Conservation (phyloP, 2,797 vertebrate species). For the Catamblyrhynchus diadema region DNA sequence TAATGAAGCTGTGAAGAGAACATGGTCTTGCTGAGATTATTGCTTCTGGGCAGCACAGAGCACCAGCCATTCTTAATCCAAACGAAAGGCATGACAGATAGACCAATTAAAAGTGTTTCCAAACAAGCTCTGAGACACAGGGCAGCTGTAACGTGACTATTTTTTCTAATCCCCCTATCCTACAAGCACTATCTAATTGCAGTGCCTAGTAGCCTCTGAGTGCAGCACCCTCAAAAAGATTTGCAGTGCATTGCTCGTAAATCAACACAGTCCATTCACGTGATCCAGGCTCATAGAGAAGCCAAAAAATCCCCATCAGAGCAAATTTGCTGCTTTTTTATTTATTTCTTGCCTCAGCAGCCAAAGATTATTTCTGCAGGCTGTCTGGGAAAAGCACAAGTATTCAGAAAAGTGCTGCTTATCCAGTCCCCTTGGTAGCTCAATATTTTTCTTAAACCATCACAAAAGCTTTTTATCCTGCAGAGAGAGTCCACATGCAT, state of each 20-base stretch:
- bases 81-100: slow-evolving; percentile 57
- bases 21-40: slow-evolving; percentile 46
- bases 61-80: slow-evolving; percentile 28
- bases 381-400: neutral
- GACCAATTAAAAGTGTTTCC: slow-evolving; percentile 61
- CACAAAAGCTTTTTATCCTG: slow-evolving; percentile 18
- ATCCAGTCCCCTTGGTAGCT: neutral
- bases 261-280: neutral
- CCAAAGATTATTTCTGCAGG: slow-evolving; percentile 11
- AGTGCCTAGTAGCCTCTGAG: neutral
- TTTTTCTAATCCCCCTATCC: neutral
- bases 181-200: slow-evolving; percentile 7
- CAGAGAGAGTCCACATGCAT: neutral
- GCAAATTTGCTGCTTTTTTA: neutral
- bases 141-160: slow-evolving; percentile 12
- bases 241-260: neutral
- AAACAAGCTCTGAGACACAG: slow-evolving; percentile 54
- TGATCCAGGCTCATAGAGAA: neutral
- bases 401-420: neutral
- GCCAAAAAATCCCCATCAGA: neutral
- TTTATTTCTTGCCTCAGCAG: slow-evolving; percentile 1
- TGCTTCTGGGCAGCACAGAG: slow-evolving; percentile 46
- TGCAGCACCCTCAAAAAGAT: neutral
- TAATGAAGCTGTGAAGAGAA: slow-evolving; percentile 60
- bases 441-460: neutral